phyloP scores from a whole-genome alignment of 2,888 invertebrate genomes.

The Eupithecia dodoneata region DNA sequence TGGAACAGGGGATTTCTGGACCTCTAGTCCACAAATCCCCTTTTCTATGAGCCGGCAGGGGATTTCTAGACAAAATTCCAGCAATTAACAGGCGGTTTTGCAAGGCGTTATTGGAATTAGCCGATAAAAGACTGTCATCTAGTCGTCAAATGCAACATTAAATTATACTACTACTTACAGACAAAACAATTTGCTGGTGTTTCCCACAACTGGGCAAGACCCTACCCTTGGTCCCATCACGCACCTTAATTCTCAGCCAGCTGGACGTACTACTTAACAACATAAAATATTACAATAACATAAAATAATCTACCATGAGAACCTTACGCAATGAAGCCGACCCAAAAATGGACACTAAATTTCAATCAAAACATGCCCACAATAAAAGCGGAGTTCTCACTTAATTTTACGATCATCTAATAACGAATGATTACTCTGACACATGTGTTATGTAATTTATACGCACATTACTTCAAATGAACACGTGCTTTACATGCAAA shows the following conservation, averaged over 20 bases:
- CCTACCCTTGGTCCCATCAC: no score
- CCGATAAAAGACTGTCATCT: not conserved
- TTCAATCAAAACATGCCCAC: slow-evolving; percentile 33
- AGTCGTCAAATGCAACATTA: not conserved
- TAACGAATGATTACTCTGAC: slow-evolving; percentile 43
- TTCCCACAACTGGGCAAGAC: not conserved
- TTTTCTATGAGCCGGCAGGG: no score
- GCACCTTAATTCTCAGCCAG: not conserved
- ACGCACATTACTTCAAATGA: slow-evolving; percentile 74
- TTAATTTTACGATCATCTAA: slow-evolving; percentile 38
- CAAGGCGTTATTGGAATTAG: no score
- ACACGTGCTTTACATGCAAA: slow-evolving; percentile 80
- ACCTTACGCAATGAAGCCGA: slow-evolving; percentile 19
- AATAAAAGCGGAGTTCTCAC: slow-evolving; percentile 33
- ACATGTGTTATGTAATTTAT: slow-evolving; percentile 63
- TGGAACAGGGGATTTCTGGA: no score
- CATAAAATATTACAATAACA: slow-evolving; percentile 2
- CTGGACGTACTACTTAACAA: not conserved
- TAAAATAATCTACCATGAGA: slow-evolving; percentile 18
- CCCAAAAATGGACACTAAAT: slow-evolving; percentile 22
- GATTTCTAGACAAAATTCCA: no score
- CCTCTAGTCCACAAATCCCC: no score
- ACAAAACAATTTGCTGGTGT: not conserved
- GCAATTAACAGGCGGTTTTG: no score
- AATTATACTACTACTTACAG: not conserved